Evolutionary conservation across 2,113 vertebrate species (phyloP).

Genomic region (Caracal caracal): DNA sequence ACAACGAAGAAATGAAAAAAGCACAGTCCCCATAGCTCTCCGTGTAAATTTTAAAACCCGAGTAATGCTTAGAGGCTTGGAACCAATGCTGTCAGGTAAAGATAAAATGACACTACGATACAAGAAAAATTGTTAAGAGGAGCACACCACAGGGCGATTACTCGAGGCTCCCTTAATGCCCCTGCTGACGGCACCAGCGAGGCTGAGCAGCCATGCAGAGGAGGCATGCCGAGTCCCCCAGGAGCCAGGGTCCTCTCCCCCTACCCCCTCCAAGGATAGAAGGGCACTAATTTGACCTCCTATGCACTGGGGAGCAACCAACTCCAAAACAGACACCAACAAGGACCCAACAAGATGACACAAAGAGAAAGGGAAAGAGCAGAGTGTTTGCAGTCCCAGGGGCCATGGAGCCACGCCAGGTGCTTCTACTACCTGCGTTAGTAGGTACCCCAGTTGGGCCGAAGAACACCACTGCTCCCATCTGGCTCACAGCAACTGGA

Average conservation of each 20-base stretch:
- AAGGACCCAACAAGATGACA: not conserved
- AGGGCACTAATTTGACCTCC: not conserved
- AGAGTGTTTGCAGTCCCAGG: not conserved
- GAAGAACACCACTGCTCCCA: not conserved
- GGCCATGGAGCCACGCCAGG: not conserved
- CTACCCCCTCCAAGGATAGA: not conserved
- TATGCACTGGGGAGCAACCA: not conserved
- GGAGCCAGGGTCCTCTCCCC: not conserved
- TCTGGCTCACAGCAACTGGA: not conserved
- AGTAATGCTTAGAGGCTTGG: not conserved
- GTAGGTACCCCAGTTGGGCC: no score
- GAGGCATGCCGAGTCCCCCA: not conserved
- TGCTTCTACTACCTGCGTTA: not conserved
- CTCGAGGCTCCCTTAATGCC: rapidly evolving
- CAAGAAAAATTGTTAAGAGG: not conserved
- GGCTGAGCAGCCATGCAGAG: no score
- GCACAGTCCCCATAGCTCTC: not conserved
- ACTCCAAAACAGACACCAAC: not conserved
- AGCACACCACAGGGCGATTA: no score
- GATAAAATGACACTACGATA: not conserved
- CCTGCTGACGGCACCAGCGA: not conserved
- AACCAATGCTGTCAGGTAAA: not conserved
- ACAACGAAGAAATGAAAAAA: not conserved
- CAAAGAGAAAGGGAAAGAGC: not conserved
- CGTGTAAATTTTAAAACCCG: not conserved